phyloP scores from a whole-genome alignment of 2,113 vertebrate genomes.

The Proteles cristata region DNA sequence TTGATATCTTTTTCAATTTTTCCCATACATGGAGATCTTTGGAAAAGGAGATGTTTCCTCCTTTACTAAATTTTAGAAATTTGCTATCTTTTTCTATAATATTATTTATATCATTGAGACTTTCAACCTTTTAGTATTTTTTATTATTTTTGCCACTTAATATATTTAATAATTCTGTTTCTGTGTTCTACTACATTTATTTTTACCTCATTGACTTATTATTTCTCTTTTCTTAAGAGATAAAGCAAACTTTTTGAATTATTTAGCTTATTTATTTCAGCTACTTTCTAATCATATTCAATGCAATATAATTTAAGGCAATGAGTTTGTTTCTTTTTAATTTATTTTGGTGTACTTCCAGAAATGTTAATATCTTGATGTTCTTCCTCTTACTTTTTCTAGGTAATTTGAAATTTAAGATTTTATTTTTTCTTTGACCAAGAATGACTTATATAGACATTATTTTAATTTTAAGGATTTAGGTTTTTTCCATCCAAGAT shows the following conservation, averaged over 20 bases:
- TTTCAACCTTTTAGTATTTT: neutral
- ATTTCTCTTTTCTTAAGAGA: constrained; percentile 22
- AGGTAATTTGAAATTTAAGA: neutral
- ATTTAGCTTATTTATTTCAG: constrained; percentile 15
- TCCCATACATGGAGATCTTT: neutral
- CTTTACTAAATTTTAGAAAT: constrained; percentile 47
- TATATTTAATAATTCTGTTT: constrained; percentile 21
- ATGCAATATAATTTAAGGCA: neutral
- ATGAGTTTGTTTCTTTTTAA: neutral
- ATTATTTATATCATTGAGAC: constrained; percentile 10
- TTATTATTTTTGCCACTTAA: neutral
- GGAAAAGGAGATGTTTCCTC: neutral
- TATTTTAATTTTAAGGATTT: constrained; percentile 47
- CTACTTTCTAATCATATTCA: constrained; percentile 14
- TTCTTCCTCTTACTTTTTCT: constrained; percentile 2
- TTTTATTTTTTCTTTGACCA: neutral
- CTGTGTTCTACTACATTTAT: neutral
- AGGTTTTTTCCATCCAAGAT: neutral
- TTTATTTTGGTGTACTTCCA: constrained; percentile 46
- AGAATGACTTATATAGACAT: neutral
- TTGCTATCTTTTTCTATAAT: neutral
- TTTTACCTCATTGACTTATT: constrained; percentile 31
- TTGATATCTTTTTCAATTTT: constrained; percentile 25
- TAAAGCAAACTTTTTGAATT: constrained; percentile 3
- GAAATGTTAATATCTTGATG: neutral